phyloP scores from a whole-genome alignment of 92 coral and sea anemone genomes.

The Pocillopora meandrina region DNA sequence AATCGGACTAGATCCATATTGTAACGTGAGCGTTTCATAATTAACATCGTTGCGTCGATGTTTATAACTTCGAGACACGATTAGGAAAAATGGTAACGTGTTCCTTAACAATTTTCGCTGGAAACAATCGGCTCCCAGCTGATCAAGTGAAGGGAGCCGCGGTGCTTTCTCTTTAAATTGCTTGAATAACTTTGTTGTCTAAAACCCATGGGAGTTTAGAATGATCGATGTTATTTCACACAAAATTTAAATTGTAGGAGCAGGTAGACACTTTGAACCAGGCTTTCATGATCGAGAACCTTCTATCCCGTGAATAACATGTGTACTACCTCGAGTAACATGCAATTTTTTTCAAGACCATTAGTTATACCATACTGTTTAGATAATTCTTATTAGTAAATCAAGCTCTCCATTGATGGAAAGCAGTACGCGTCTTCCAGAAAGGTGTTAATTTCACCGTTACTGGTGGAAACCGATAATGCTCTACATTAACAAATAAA shows the following conservation, averaged over 20 bases:
- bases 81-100: background rate
- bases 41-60: background rate
- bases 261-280: too few species aligned
- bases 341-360: background rate
- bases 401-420: too few species aligned
- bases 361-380: background rate
- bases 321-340: background rate
- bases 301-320: too few species aligned
- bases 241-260: too few species aligned
- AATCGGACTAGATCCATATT: too few species aligned
- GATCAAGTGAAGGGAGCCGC: background rate
- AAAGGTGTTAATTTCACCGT: too few species aligned
- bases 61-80: background rate
- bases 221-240: background rate
- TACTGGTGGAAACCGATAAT: too few species aligned
- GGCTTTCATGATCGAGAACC: too few species aligned
- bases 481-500: too few species aligned
- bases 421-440: too few species aligned
- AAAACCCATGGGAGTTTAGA: slow-evolving; percentile 17
- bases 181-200: slow-evolving; percentile 12
- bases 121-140: slow-evolving; percentile 12
- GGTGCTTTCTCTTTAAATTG: background rate
- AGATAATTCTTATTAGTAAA: too few species aligned
- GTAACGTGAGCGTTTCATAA: too few species aligned
- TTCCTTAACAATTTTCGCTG: slow-evolving; percentile 11